Conservation (phyloP, 2,888 invertebrate genomes). For the Luffia ferchaultella region DNA sequence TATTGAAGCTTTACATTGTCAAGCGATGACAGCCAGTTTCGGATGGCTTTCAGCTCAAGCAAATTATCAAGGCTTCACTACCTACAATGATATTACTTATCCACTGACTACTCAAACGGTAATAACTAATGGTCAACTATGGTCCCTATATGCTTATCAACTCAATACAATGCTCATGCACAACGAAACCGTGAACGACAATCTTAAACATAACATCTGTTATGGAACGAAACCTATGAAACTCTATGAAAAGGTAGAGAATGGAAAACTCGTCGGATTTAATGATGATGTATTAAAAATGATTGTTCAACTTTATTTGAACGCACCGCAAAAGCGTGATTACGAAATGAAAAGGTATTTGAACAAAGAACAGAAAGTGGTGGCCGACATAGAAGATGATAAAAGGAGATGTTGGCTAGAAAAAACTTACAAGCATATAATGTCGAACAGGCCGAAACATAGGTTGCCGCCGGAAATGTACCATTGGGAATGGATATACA, state of each 20-base stretch:
- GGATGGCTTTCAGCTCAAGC: conserved; percentile 83
- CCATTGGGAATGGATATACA: conserved; percentile 85
- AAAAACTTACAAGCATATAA: conserved; percentile 71
- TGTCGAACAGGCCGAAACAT: conserved; percentile 72
- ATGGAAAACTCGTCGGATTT: conserved; percentile 77
- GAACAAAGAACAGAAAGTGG: conserved; percentile 55
- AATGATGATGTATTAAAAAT: conserved; percentile 80
- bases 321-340: conserved; percentile 69
- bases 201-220: conserved; percentile 80
- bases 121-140: conserved; percentile 86
- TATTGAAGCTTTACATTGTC: conserved; percentile 72
- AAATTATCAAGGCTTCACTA: conserved; percentile 87
- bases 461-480: conserved; percentile 73
- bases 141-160: conserved; percentile 91
- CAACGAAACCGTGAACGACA: conserved; percentile 67
- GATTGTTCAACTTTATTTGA: conserved; percentile 78
- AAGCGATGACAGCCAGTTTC: conserved; percentile 82
- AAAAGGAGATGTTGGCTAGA: conserved; percentile 77
- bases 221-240: conserved; percentile 77
- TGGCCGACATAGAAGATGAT: conserved; percentile 74
- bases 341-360: conserved; percentile 79
- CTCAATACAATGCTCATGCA: conserved; percentile 84
- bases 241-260: conserved; percentile 78
- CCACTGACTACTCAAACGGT: conserved; percentile 90
- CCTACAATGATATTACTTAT: conserved; percentile 89